phyloP scores from a whole-genome alignment of 92 coral and sea anemone species.

The Palythoa grandiflora region DNA sequence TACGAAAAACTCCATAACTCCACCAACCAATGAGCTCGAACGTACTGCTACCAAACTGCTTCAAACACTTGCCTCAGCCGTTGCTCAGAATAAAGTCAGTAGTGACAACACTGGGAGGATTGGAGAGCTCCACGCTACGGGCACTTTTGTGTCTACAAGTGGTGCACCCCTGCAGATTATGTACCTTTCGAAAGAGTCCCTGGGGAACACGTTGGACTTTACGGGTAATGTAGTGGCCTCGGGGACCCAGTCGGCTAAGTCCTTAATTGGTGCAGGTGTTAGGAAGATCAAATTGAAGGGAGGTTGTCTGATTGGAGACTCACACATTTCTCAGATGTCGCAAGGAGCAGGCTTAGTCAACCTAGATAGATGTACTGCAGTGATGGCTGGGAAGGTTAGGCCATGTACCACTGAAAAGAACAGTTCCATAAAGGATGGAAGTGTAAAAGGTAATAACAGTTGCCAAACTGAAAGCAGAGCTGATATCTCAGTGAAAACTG shows the following conservation, averaged over 20 bases:
- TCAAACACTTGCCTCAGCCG: constrained; percentile 43
- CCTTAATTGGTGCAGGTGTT: constrained; percentile 69
- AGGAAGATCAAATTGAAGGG: constrained; percentile 59
- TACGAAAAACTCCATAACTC: background rate
- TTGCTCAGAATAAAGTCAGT: constrained; percentile 25
- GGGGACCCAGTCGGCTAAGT: constrained; percentile 79
- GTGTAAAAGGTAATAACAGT: background rate
- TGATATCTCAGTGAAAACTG: background rate
- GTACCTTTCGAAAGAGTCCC: constrained; percentile 36
- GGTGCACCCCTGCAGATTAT: constrained; percentile 43
- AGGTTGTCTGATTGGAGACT: constrained; percentile 30
- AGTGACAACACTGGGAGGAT: background rate
- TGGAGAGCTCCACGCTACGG: constrained; percentile 10
- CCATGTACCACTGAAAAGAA: background rate
- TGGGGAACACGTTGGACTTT: constrained; percentile 26
- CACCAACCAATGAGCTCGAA: constrained; percentile 20
- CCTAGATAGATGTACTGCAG: constrained; percentile 6
- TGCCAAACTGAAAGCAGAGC: background rate
- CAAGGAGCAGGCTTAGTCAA: constrained; percentile 18
- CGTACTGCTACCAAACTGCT: constrained; percentile 43
- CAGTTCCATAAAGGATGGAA: background rate
- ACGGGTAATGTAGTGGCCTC: constrained; percentile 36
- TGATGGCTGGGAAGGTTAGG: background rate
- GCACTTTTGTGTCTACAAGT: constrained; percentile 14
- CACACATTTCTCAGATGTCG: constrained; percentile 14